A percentile compares a stretch with the other conserved stretches of the same genome.
phyloP scores from a whole-genome alignment of 2,888 invertebrate genomes.

The Ormyrus pomaceus region DNA sequence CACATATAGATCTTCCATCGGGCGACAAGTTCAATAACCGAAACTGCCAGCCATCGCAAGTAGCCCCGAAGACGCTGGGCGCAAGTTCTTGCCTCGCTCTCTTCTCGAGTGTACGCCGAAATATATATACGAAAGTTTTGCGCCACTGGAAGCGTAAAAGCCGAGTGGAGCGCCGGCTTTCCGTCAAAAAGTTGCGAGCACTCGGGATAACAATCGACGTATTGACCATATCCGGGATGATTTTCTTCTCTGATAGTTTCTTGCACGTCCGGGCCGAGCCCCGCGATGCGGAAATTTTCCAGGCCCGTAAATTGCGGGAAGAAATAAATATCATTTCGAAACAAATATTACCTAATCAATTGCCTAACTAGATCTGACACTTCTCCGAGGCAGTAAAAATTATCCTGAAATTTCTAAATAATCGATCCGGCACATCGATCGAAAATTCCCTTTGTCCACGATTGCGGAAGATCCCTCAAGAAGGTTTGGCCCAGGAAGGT shows the following conservation, averaged over 20 bases:
- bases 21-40: slow-evolving; percentile 38
- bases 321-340: too few relatives aligned
- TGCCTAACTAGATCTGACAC: too few relatives aligned
- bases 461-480: not conserved
- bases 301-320: too few relatives aligned
- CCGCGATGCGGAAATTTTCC: not conserved
- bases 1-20: not conserved
- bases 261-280: not conserved
- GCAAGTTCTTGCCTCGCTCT: slow-evolving; percentile 8
- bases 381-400: too few relatives aligned
- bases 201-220: slow-evolving; percentile 34
- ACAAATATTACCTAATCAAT: too few relatives aligned
- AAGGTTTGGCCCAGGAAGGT: slow-evolving; percentile 1
- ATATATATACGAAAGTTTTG: slow-evolving; percentile 38
- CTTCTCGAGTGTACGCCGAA: not conserved
- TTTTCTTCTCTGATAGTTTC: slow-evolving; percentile 27
- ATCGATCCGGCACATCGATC: too few relatives aligned
- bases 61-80: slow-evolving; percentile 6
- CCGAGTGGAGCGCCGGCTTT: slow-evolving; percentile 22
- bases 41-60: slow-evolving; percentile 35
- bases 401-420: too few relatives aligned
- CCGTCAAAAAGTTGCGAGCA: slow-evolving; percentile 48
- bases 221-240: slow-evolving; percentile 48
- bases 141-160: slow-evolving; percentile 29
- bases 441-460: not conserved